A percentile compares a stretch with the other conserved stretches of the same genome.
Conservation (phyloP, 2,888 invertebrate species). For the Ectemnius lituratus region DNA sequence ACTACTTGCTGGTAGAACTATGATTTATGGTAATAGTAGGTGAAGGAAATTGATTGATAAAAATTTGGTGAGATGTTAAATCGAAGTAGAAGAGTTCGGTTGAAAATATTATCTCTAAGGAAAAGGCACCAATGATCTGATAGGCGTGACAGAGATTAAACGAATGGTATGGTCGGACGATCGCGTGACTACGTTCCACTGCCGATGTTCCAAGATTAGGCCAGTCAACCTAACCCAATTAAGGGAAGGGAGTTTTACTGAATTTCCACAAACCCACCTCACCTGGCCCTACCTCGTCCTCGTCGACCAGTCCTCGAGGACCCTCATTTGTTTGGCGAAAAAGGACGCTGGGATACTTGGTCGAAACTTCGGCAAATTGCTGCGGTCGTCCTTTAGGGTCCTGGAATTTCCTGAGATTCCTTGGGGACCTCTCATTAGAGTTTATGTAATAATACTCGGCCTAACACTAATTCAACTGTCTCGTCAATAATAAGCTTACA, state of each 20-base stretch:
- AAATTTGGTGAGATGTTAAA: background rate
- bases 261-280: constrained; percentile 40
- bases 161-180: constrained; percentile 22
- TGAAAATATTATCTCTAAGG: constrained; percentile 1
- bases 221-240: constrained; percentile 65
- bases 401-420: too few species aligned
- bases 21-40: background rate
- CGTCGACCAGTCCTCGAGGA: background rate
- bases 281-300: background rate
- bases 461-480: too few species aligned
- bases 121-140: constrained; percentile 24
- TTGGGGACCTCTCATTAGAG: too few species aligned
- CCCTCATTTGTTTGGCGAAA: background rate
- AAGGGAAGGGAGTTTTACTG: constrained; percentile 42
- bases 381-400: background rate
- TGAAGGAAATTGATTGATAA: background rate
- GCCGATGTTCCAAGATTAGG: constrained; percentile 59
- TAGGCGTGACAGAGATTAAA: constrained; percentile 27
- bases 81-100: background rate
- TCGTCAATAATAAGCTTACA: too few species aligned
- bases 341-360: background rate
- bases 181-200: constrained; percentile 51
- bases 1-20: background rate
- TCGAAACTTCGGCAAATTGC: background rate
- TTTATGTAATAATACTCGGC: too few species aligned